Conservation (phyloP, 2,797 vertebrate species). For the Merluccius polli region DNA sequence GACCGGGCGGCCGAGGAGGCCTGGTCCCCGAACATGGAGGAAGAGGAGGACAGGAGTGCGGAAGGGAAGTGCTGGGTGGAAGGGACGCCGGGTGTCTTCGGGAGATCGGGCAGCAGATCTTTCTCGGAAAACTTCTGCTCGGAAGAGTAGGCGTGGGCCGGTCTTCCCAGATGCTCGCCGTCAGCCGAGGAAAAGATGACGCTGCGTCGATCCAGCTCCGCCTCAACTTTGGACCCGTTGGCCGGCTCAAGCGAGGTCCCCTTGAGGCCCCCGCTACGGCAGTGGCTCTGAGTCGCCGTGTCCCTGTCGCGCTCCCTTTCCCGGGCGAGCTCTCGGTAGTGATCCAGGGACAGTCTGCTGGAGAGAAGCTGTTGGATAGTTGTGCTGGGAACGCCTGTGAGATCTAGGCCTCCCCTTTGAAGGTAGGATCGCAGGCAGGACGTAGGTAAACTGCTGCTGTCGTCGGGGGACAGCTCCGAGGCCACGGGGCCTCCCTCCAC, state of each 20-base stretch:
- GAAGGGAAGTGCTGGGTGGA: constrained; percentile 58
- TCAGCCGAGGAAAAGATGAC: constrained; percentile 88
- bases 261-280: constrained; percentile 77
- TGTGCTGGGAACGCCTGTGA: constrained; percentile 48
- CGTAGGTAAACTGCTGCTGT: constrained; percentile 71
- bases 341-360: constrained; percentile 82
- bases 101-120: constrained; percentile 77
- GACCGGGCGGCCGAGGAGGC: constrained; percentile 66
- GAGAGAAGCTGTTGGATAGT: constrained; percentile 85
- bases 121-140: constrained; percentile 80
- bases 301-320: constrained; percentile 62
- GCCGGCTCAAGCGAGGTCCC: constrained; percentile 68
- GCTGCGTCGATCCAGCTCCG: constrained; percentile 82
- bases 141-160: constrained; percentile 71
- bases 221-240: constrained; percentile 77
- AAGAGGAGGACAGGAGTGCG: constrained; percentile 74
- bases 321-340: constrained; percentile 57
- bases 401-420: constrained; percentile 67
- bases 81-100: constrained; percentile 78
- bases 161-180: constrained; percentile 78
- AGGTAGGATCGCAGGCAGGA: constrained; percentile 87
- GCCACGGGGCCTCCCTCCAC: constrained; percentile 78
- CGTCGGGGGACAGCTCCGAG: constrained; percentile 70
- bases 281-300: constrained; percentile 79
- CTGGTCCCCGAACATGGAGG: constrained; percentile 66